These are phyloP conservation scores for Galeopterus variegatus DNA, from an alignment of 2,113 vertebrate species.

Conservation along the genomic window DNA sequence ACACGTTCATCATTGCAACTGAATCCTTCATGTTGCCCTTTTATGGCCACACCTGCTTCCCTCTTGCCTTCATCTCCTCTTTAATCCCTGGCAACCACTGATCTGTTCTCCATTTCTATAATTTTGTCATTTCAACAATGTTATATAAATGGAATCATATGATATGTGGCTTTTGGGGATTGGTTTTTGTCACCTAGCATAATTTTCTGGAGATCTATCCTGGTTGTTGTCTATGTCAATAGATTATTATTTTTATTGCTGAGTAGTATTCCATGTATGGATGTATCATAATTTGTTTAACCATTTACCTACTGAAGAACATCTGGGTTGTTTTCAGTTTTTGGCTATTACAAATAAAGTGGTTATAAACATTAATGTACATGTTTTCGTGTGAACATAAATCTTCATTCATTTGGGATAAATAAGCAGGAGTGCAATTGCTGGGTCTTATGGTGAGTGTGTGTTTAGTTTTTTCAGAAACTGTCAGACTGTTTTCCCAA, in stretches of 20 bases:
- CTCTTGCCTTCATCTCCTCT: not conserved
- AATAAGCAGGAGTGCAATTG: not conserved
- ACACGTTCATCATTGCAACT: not conserved
- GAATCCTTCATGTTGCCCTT: not conserved
- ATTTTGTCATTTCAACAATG: constrained; percentile 39
- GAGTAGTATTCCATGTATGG: not conserved
- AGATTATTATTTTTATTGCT: not conserved
- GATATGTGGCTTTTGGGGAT: not conserved
- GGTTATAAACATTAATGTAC: not conserved
- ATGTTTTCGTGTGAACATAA: not conserved
- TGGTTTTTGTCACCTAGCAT: not conserved
- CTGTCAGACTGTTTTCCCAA: not conserved
- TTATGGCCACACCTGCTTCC: not conserved
- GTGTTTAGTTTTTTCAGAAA: constrained; percentile 13
- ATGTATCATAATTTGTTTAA: not conserved
- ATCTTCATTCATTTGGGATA: not conserved
- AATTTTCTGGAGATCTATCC: not conserved
- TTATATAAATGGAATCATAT: not conserved
- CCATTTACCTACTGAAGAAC: not conserved
- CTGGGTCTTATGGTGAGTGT: not conserved
- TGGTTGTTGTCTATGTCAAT: not conserved
- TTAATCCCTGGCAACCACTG: not conserved
- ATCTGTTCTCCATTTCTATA: not conserved
- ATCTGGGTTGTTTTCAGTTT: not conserved
- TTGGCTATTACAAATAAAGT: not conserved